A percentile compares a stretch with the other conserved stretches of the same genome.
Evolutionary conservation across 2,113 vertebrate species (phyloP).

Genomic region (Microcebus griseorufus): DNA sequence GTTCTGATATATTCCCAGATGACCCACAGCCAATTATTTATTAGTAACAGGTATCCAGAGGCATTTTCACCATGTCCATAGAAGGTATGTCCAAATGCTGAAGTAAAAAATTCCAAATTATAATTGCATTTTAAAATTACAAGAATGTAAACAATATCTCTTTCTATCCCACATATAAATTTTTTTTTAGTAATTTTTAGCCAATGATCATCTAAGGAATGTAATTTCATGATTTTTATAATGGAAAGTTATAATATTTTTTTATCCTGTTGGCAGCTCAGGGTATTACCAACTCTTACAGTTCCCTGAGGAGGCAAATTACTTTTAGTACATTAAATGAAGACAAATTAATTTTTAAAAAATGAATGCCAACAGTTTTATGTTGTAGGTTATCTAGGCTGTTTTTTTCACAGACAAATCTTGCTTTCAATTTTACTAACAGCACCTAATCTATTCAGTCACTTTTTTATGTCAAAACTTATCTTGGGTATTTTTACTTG

Average conservation of each 20-base stretch:
- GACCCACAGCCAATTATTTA: not conserved
- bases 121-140: not conserved
- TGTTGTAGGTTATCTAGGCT: not conserved
- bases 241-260: not conserved
- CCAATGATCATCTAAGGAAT: not conserved
- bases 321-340: not conserved
- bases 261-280: not conserved
- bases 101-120: not conserved
- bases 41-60: not conserved
- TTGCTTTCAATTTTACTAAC: not conserved
- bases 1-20: not conserved
- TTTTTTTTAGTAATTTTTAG: slow-evolving; percentile 22
- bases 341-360: not conserved
- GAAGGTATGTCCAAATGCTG: not conserved
- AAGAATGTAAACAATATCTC: not conserved
- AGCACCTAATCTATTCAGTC: not conserved
- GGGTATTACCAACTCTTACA: not conserved
- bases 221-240: not conserved
- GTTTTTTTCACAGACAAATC: not conserved
- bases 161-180: not conserved
- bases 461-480: not conserved
- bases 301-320: not conserved
- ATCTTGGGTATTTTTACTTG: not conserved
- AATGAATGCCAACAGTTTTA: not conserved
- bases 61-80: not conserved